A percentile compares a stretch with the other conserved stretches of the same genome.
Evolutionary conservation across 2,797 vertebrate species (phyloP).

Genomic region (Fundulus diaphanus): DNA sequence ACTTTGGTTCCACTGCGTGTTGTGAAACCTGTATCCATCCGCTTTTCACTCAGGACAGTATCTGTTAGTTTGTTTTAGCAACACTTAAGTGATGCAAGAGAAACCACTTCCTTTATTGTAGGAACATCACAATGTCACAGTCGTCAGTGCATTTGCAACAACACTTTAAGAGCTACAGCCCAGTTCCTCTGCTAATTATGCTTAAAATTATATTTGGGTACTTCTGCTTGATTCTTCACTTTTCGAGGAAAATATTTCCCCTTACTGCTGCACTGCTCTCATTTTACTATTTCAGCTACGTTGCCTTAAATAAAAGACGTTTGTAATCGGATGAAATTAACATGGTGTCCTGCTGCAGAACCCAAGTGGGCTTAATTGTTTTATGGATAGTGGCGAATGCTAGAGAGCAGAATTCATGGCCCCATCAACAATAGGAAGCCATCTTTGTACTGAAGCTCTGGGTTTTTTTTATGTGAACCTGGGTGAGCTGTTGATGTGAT

Average conservation of each 20-base stretch:
- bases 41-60: background rate
- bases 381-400: too few relatives aligned
- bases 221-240: background rate
- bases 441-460: background rate
- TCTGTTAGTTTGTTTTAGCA: conserved; percentile 20
- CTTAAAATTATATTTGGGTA: background rate
- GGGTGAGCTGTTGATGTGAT: background rate
- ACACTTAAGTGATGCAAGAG: conserved; percentile 14
- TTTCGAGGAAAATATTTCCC: background rate
- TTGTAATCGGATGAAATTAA: background rate
- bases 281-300: background rate
- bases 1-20: too few relatives aligned
- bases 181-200: background rate
- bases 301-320: background rate
- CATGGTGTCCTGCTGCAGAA: background rate
- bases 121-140: background rate
- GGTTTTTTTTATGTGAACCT: background rate
- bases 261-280: too few relatives aligned
- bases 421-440: background rate
- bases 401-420: background rate
- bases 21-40: rapidly evolving
- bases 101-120: conserved; percentile 36
- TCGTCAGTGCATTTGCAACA: background rate
- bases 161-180: background rate
- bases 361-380: background rate